These are phyloP conservation scores for Zaprionus vittiger DNA, from an alignment of 1,140 invertebrate genomes.

Conservation along the genomic window DNA sequence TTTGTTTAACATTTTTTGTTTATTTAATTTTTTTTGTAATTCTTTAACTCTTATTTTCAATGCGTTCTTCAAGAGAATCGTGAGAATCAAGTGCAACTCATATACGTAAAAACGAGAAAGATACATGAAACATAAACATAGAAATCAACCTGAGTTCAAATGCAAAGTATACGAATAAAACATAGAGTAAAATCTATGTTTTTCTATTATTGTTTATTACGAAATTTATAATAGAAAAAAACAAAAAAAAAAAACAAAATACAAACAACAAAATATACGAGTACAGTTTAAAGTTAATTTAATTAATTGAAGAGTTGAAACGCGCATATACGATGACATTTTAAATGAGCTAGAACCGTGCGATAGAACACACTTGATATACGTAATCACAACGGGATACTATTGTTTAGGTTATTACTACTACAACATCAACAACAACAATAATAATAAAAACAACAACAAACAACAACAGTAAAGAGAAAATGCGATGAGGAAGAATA, in stretches of 20 bases:
- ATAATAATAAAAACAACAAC: background rate
- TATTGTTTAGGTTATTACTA: conserved; percentile 37
- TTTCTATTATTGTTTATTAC: conserved; percentile 69
- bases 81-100: conserved; percentile 66
- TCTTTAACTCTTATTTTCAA: conserved; percentile 37
- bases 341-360: conserved; percentile 72
- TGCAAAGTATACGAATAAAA: conserved; percentile 84
- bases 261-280: conserved; percentile 21
- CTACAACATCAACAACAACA: conserved; percentile 7
- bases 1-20: conserved; percentile 37
- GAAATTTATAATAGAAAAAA: conserved; percentile 23
- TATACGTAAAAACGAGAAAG: conserved; percentile 70
- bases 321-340: conserved; percentile 80
- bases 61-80: conserved; percentile 39
- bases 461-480: background rate
- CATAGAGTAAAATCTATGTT: conserved; percentile 59
- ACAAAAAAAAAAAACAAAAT: conserved; percentile 21
- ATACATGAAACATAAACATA: conserved; percentile 58
- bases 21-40: conserved; percentile 50
- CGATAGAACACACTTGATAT: conserved; percentile 63
- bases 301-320: conserved; percentile 73
- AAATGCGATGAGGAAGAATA: conserved; percentile 26
- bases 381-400: conserved; percentile 60
- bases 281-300: conserved; percentile 74
- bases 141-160: conserved; percentile 84